These are phyloP conservation scores for Vidua macroura DNA, from an alignment of 2,113 vertebrate species.

Conservation along the genomic window DNA sequence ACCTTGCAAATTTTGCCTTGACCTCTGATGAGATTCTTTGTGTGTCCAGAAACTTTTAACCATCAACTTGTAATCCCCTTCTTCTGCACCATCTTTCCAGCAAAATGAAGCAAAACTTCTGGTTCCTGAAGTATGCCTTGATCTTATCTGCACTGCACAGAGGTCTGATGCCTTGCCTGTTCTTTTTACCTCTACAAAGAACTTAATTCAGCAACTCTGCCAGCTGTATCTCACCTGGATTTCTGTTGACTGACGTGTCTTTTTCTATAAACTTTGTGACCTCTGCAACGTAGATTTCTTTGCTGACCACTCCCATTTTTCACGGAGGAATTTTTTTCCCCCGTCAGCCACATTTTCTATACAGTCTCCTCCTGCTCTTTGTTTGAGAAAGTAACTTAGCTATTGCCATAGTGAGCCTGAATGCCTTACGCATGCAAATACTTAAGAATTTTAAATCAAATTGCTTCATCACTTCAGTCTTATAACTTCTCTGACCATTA, in stretches of 20 bases:
- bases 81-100: not conserved
- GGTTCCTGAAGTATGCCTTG: not conserved
- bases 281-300: not conserved
- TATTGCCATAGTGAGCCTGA: not conserved
- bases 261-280: not conserved
- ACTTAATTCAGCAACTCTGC: not conserved
- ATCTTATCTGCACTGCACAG: not conserved
- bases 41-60: not conserved
- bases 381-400: not conserved
- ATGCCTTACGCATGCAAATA: not conserved
- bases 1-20: not conserved
- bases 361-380: not conserved
- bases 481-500: not conserved
- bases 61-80: not conserved
- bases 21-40: not conserved
- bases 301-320: not conserved
- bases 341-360: not conserved
- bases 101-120: not conserved
- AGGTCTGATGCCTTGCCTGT: not conserved
- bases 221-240: not conserved
- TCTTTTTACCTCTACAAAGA: not conserved
- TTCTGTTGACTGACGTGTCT: not conserved
- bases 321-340: not conserved
- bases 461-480: not conserved
- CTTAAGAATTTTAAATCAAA: not conserved